Percentiles rank a stretch among this genome's conserved stretches.
Conservation (phyloP, 2,797 vertebrate genomes). For the Distichodus sexfasciatus region DNA sequence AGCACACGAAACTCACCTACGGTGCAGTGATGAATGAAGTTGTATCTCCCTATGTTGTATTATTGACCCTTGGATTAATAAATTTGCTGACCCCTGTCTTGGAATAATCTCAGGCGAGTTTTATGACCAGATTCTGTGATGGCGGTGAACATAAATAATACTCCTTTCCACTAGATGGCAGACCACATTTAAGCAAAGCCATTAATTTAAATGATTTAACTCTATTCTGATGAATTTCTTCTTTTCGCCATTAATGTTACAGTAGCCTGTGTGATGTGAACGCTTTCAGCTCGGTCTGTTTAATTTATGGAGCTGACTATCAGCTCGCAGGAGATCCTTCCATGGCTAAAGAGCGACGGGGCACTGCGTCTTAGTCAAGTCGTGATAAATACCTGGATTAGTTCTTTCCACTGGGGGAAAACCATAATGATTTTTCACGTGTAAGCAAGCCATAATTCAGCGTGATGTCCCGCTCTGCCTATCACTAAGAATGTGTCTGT, state of each 20-base stretch:
- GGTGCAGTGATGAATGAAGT: too few species aligned
- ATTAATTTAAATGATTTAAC: too few species aligned
- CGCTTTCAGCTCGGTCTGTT: constrained; percentile 21
- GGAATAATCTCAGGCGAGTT: background rate
- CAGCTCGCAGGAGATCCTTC: background rate
- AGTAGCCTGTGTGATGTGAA: constrained; percentile 17
- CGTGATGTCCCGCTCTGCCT: constrained; percentile 42
- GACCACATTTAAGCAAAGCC: background rate
- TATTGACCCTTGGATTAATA: background rate
- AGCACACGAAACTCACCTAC: too few species aligned
- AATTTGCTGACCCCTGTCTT: background rate
- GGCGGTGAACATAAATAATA: constrained; percentile 4
- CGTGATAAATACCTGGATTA: constrained; percentile 57
- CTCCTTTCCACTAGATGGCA: constrained; percentile 26
- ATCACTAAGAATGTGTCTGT: constrained; percentile 55
- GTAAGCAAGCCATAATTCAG: constrained; percentile 55
- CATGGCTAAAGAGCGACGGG: constrained; percentile 4
- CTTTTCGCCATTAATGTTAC: constrained; percentile 14
- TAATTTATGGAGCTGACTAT: constrained; percentile 9
- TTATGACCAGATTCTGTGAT: background rate
- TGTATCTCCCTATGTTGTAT: background rate
- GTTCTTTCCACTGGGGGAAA: constrained; percentile 42
- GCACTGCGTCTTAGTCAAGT: constrained; percentile 7
- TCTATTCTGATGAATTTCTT: constrained; percentile 29
- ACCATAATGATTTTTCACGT: constrained; percentile 57